Evolutionary conservation across 2,113 vertebrate genomes (phyloP).

Genomic region (Dipodomys stephensi): DNA sequence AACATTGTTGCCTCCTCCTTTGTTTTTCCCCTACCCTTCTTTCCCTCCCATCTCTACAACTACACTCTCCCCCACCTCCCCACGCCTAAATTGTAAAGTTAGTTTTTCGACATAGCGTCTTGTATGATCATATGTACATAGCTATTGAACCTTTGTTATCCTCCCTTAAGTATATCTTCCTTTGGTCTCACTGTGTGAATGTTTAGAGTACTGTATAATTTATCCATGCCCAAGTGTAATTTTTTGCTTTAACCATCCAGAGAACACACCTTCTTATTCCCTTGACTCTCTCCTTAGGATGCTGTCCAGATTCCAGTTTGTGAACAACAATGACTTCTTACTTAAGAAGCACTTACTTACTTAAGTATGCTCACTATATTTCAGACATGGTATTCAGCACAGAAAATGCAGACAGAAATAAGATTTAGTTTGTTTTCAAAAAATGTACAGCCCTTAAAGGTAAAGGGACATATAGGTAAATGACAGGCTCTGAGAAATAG

Average conservation of each 20-base stretch:
- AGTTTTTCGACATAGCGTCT: too few relatives aligned
- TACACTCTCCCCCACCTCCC: too few relatives aligned
- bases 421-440: background rate
- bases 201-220: too few relatives aligned
- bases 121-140: too few relatives aligned
- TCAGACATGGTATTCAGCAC: background rate
- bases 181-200: too few relatives aligned
- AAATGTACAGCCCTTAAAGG: background rate
- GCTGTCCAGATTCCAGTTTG: background rate
- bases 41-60: too few relatives aligned
- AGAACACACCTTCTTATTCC: constrained; percentile 8
- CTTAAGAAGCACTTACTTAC: constrained; percentile 36
- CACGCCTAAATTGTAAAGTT: too few relatives aligned
- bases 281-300: background rate
- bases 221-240: too few relatives aligned
- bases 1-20: too few relatives aligned
- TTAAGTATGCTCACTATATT: background rate
- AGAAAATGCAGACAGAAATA: background rate
- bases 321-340: background rate
- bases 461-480: constrained; percentile 1
- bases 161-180: too few relatives aligned
- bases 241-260: background rate
- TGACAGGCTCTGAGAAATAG: background rate
- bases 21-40: too few relatives aligned
- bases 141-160: too few relatives aligned